Evolutionary conservation across 2,888 invertebrate species (phyloP).

Genomic region (Nycteola revayana): DNA sequence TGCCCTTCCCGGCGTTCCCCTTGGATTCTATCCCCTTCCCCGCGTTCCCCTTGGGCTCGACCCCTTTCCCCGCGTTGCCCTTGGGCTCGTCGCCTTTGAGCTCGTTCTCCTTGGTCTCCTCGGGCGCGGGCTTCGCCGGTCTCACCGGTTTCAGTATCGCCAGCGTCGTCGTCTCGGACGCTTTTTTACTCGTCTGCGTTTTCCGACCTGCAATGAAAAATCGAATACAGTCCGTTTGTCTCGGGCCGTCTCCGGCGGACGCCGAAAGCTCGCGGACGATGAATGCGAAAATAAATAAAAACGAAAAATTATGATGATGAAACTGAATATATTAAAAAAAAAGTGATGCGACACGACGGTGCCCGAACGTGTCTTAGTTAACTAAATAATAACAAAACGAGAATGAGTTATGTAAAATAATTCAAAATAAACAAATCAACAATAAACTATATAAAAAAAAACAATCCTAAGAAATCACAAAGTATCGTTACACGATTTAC

Average conservation of each 20-base stretch:
- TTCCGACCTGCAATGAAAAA: conserved; percentile 68
- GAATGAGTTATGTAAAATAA: conserved; percentile 1
- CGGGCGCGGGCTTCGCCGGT: conserved; percentile 32
- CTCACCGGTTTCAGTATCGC: conserved; percentile 67
- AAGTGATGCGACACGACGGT: conserved; percentile 16
- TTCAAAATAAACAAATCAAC: conserved; percentile 11
- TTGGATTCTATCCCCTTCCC: too few relatives aligned
- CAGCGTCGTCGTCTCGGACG: conserved; percentile 57
- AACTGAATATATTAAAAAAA: conserved; percentile 41
- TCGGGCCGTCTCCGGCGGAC: conserved; percentile 5
- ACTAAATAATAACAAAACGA: not conserved
- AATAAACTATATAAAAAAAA: conserved; percentile 8
- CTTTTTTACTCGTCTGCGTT: conserved; percentile 59
- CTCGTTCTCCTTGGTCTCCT: conserved; percentile 47
- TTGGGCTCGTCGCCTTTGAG: too few relatives aligned
- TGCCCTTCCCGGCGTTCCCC: too few relatives aligned
- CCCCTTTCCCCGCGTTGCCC: too few relatives aligned
- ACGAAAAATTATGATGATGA: conserved; percentile 25
- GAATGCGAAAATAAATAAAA: conserved; percentile 26
- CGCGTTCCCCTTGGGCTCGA: too few relatives aligned
- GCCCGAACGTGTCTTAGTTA: conserved; percentile 19
- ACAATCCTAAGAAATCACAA: conserved; percentile 29
- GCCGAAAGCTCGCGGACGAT: conserved; percentile 9
- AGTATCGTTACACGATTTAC: conserved; percentile 12
- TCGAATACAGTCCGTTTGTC: conserved; percentile 54